Conservation (phyloP, 1,140 invertebrate species). For the Drosophila elegans region DNA sequence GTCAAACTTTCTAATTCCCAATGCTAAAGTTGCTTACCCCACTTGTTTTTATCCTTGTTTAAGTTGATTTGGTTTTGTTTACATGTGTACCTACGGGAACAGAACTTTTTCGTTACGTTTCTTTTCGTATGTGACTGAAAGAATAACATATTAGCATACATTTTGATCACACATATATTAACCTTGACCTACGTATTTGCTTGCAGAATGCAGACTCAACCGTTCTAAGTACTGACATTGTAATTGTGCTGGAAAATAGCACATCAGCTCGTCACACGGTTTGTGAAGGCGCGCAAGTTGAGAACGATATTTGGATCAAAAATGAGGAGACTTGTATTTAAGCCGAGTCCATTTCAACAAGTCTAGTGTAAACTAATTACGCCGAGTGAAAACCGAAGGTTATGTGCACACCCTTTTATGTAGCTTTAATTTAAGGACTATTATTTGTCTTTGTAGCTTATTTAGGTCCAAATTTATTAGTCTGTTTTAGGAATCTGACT, state of each 20-base stretch:
- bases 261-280: slow-evolving; percentile 15
- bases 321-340: slow-evolving; percentile 43
- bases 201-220: slow-evolving; percentile 52
- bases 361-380: not conserved
- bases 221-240: slow-evolving; percentile 59
- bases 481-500: slow-evolving; percentile 1
- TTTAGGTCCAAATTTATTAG: not conserved
- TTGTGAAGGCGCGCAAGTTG: slow-evolving; percentile 23
- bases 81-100: slow-evolving; percentile 13
- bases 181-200: not conserved
- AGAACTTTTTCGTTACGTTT: slow-evolving; percentile 16
- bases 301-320: slow-evolving; percentile 23
- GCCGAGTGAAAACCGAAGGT: not conserved
- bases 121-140: not conserved
- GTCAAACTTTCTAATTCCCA: slow-evolving; percentile 31
- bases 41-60: slow-evolving; percentile 14
- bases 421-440: not conserved
- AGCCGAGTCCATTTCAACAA: not conserved
- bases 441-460: not conserved
- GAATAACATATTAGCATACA: not conserved
- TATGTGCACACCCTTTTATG: not conserved
- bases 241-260: slow-evolving; percentile 61
- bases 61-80: slow-evolving; percentile 15
- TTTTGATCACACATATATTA: not conserved
- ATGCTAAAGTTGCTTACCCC: slow-evolving; percentile 8